Percentiles rank a stretch among this genome's conserved stretches.
Conservation (phyloP, 2,888 invertebrate species). For the Drosophila glabriapex region DNA sequence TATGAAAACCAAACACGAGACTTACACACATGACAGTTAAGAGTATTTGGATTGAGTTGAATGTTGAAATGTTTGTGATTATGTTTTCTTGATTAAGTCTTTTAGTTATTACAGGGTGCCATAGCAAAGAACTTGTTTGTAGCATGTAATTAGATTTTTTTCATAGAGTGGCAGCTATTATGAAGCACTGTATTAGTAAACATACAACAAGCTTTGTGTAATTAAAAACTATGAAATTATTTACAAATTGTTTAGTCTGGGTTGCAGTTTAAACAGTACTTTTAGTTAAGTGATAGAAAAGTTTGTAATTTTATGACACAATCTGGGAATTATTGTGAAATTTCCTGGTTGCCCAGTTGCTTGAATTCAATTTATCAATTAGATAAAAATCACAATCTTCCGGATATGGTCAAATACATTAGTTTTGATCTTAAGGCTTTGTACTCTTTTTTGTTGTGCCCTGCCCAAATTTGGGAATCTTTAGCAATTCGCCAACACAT, state of each 20-base stretch:
- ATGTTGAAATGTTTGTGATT: slow-evolving; percentile 34
- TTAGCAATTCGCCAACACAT: slow-evolving; percentile 55
- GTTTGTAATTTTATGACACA: not conserved
- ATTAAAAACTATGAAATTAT: slow-evolving; percentile 32
- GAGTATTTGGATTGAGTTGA: slow-evolving; percentile 5
- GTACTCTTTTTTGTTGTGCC: slow-evolving; percentile 21
- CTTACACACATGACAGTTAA: slow-evolving; percentile 43
- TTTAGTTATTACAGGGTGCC: not conserved
- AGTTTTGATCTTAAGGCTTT: slow-evolving; percentile 10
- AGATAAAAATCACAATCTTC: slow-evolving; percentile 17
- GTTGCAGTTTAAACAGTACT: not conserved
- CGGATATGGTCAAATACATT: slow-evolving; percentile 53
- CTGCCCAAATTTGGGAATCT: slow-evolving; percentile 45
- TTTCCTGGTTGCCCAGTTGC: slow-evolving; percentile 19
- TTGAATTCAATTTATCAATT: slow-evolving; percentile 28
- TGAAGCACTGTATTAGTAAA: slow-evolving; percentile 1
- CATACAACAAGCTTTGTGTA: slow-evolving; percentile 14
- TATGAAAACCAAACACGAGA: slow-evolving; percentile 54
- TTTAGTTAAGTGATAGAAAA: not conserved
- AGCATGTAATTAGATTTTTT: slow-evolving; percentile 11
- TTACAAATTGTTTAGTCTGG: slow-evolving; percentile 16
- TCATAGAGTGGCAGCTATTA: slow-evolving; percentile 9
- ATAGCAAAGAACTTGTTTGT: not conserved
- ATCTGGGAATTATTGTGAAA: not conserved
- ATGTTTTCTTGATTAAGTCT: slow-evolving; percentile 19